Base-by-base conservation (phyloP, 2,113 vertebrate genomes). In the Dascyllus trimaculatus region DNA sequence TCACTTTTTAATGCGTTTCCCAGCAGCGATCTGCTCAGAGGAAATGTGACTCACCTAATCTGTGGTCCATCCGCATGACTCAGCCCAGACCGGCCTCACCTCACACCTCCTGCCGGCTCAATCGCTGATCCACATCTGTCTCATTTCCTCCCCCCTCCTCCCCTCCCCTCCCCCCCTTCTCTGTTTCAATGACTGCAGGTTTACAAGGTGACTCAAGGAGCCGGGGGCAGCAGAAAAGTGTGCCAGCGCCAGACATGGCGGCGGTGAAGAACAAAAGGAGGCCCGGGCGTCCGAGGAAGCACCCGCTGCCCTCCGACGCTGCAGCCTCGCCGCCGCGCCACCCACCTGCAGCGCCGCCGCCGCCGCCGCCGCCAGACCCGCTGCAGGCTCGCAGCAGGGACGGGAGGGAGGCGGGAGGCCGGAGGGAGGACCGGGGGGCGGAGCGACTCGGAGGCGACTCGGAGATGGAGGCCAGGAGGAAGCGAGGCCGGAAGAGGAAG, bases 221-320 rank as follows among this genome's bases (percentile, higher is more conserved):
- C 83, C 80, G 72, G 62, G 85, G 86, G 68, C 89, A 88, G 80
- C 89, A 83, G 49, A 85, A 78, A 80, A 77, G 65, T 40, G 79
- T 85, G 77, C 85, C 89, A 85, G 38, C 69, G 1, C 52, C 80
- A 59, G 96, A 96, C 76, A 94, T 95, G 61, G 83, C 53, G 26
- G 82, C 80, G 17, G 81, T 60, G 60, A 96, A 95, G 18, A 96
- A 96, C 74, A 99, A 97, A 91, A 95, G 97, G 19, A 88, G 97
- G 75, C 97, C 96, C 0, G 98, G 98, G 1, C 89, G 98, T 75
- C 98, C 98, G 46, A 92, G 96, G 76, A 99, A 99, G 74, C 95
- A 95, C 87, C 96, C 96, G 0, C 85, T 96, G 78, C 78, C 82
- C 67, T 81, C 89, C 69, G 32, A 35, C 9, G 13, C 80, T 4